These are phyloP conservation scores for Callimorpha dominula DNA, from an alignment of 2,888 invertebrate species.

Conservation along the genomic window DNA sequence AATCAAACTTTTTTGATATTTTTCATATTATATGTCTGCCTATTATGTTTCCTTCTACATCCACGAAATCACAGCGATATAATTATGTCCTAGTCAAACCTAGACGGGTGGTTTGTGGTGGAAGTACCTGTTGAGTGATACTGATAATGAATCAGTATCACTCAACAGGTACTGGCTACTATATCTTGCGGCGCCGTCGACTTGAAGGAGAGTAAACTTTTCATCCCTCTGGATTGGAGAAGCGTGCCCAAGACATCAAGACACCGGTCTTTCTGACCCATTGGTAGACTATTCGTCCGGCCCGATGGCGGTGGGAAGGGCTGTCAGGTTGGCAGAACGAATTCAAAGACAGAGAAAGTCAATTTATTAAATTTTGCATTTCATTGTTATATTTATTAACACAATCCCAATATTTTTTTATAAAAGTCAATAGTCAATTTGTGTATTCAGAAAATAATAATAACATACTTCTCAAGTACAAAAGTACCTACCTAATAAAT, in stretches of 20 bases:
- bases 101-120: too few species aligned
- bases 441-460: neutral
- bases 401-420: neutral
- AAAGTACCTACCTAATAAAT: neutral
- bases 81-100: neutral
- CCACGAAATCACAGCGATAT: neutral
- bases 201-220: neutral
- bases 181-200: neutral
- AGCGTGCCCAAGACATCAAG: neutral
- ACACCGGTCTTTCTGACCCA: neutral
- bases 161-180: neutral
- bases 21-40: neutral
- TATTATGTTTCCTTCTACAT: neutral
- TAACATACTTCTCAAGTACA: neutral
- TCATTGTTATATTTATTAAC: too few species aligned
- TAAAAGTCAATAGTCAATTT: neutral
- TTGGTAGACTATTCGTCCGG: neutral
- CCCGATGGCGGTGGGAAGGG: too few species aligned
- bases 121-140: neutral
- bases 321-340: neutral
- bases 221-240: neutral
- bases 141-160: neutral
- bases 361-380: neutral
- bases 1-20: neutral
- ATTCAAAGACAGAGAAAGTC: neutral